Evolutionary conservation across 2,888 invertebrate genomes (phyloP).

Genomic region (Drosophila parthenogenetica): DNA sequence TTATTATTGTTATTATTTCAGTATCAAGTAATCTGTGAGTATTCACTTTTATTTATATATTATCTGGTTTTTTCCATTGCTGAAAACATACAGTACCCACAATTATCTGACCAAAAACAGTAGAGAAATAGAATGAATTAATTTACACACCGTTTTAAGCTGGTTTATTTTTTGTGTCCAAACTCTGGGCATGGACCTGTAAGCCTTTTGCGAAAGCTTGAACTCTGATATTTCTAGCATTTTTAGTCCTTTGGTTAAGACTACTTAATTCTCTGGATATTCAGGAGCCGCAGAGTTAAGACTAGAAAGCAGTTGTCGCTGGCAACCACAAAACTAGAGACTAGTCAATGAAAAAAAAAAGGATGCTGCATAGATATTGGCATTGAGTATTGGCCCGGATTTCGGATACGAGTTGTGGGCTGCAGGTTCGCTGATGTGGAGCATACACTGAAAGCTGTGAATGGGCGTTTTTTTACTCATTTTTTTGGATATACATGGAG

Average conservation of each 20-base stretch:
- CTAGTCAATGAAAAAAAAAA: slow-evolving; percentile 63
- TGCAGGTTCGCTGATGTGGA: slow-evolving; percentile 62
- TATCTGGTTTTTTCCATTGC: neutral
- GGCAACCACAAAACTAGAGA: slow-evolving; percentile 73
- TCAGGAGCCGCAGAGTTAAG: slow-evolving; percentile 48
- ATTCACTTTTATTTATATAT: neutral
- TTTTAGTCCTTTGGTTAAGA: slow-evolving; percentile 45
- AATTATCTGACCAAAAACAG: slow-evolving; percentile 56
- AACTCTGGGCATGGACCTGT: slow-evolving; percentile 26
- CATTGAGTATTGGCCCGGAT: slow-evolving; percentile 56
- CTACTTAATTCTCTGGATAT: slow-evolving; percentile 74
- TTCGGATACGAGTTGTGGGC: slow-evolving; percentile 56
- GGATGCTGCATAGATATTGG: slow-evolving; percentile 59
- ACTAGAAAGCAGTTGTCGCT: slow-evolving; percentile 71
- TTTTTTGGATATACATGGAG: slow-evolving; percentile 32
- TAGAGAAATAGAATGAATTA: slow-evolving; percentile 44
- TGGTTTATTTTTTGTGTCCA: slow-evolving; percentile 15
- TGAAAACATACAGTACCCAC: slow-evolving; percentile 23
- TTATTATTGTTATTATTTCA: too few species aligned
- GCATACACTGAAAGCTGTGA: slow-evolving; percentile 58
- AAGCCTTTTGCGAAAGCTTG: slow-evolving; percentile 46
- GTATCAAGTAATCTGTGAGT: too few species aligned
- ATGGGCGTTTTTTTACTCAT: slow-evolving; percentile 54
- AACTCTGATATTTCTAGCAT: slow-evolving; percentile 6
- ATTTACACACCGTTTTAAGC: slow-evolving; percentile 55